Base-by-base conservation (phyloP, 2,113 vertebrate species). In the Urocitellus parryii region DNA sequence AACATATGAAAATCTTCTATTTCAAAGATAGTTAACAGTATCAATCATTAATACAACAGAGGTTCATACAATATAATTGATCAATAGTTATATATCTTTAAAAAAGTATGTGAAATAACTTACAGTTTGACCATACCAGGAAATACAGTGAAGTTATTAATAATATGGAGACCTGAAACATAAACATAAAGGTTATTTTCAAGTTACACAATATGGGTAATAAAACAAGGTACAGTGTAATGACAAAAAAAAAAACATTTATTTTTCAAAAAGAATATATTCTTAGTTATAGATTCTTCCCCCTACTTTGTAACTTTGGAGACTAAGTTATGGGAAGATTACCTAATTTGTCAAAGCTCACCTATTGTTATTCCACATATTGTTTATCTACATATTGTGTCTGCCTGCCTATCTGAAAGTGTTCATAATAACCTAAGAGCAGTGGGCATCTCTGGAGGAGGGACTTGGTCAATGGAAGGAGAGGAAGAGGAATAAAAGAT, bases 1-100 rank as follows among this genome's bases (percentile, higher is more conserved):
- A 48, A 67, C 58, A 24, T 58, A 90, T 79, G 89, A 70, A 70
- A 70, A 8, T n/a, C 32, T 96, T 67, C 25, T 27, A 93, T 96
- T 67, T 32, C 65, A 88, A 83, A 72, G 6, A 2, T 34, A 17
- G 61, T 67, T 87, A 42, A 82, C 37, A 96, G 58, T 90, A 90
- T 70, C 11, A 83, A 67, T 29, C 32, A 18, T 78, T 95, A 74
- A 24, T 24, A 37, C 78, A 27, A 72, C 74, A 83, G 45, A 85
- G 14, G 18, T n/a, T 51, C 61, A 67, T 13, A 48, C 0, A 29
- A 37, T 42, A 42, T 83, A 56, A 53, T 27, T 0, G 3, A 39
- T 61, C 20, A 83, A 58, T 34, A 39, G 5, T 63, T 37, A 45
- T 81, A 45, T 72, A 88, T 8, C 20, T 63, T 45, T 29, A 22